Base-by-base conservation (phyloP, 92 coral and sea anemone species). In the Epizoanthus ramosus region DNA sequence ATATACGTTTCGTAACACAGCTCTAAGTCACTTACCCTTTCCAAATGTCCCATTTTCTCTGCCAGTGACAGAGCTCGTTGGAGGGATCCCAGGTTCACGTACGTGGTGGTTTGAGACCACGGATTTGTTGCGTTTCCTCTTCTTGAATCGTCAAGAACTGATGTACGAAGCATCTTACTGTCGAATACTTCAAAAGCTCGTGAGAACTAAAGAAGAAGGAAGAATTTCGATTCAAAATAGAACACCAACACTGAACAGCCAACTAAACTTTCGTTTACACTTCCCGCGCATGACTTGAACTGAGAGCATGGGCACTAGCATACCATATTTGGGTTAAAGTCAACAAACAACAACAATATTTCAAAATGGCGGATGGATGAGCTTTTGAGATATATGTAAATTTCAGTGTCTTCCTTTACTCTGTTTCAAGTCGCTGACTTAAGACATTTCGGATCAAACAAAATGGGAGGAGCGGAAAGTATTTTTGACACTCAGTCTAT, bases 31-130 rank as follows among this genome's bases (percentile, higher is more conserved):
- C 84, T 17, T 77, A 96, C 99, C 92, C 84, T 90, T 57, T 74
- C 81, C 58, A 94, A 60, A 12, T 92, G 95, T 5, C 98, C 97
- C 8, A 90, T 76, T 87, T 88, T 90, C 83, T 92, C 93, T 13
- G 99, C 98, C 57, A 97, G 73, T 53, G 84, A 64, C 14, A 97
- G 75, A 39, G 92, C 91, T 15, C 88, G 91, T 80, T 90, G 89
- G 14, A 97, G 73, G 67, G 98, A 94, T 10, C 99, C 98, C 24
- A 97, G 83, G 45, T 97, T 83, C 56, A 97, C 91, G 41, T 92
- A 96, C 3, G 98, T 81, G 17, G 92, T 92, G 13, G 98, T 88
- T 6, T 97, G 89, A 33, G 98, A 92, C 99, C 99, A 97, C 0
- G 99, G 99, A 74, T 97, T 97, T 64, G 84, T 28, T n/a, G 81